These are phyloP conservation scores for Lepidotrigona ventralis DNA, from an alignment of 1,140 invertebrate genomes.

Conservation along the genomic window DNA sequence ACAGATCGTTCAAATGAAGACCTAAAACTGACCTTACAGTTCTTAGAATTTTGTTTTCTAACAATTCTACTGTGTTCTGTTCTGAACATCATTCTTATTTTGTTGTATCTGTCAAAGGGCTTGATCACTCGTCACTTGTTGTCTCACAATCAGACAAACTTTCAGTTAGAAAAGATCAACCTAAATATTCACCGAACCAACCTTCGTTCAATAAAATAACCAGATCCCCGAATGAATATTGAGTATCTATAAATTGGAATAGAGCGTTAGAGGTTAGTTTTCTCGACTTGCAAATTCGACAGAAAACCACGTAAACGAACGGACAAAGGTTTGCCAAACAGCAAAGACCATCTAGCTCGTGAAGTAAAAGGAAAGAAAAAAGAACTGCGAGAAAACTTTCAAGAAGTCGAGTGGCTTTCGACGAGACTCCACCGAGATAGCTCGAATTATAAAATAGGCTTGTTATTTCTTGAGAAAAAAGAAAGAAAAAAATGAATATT, in stretches of 20 bases:
- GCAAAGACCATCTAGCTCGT: constrained; percentile 15
- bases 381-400: neutral
- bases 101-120: no score
- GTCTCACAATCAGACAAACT: neutral
- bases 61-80: no score
- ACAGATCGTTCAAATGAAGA: neutral
- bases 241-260: constrained; percentile 18
- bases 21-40: neutral
- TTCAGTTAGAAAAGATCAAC: no score
- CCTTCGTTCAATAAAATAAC: neutral
- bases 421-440: neutral
- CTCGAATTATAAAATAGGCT: neutral
- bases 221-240: neutral
- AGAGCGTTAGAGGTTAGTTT: neutral
- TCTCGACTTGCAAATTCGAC: no score
- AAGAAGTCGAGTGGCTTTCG: neutral
- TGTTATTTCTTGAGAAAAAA: neutral
- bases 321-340: constrained; percentile 3
- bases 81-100: no score
- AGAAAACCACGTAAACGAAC: neutral
- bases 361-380: neutral
- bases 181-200: neutral
- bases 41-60: no score
- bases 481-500: neutral
- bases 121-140: neutral